phyloP scores from a whole-genome alignment of 1,140 invertebrate genomes.

The Plutomurus gul region DNA sequence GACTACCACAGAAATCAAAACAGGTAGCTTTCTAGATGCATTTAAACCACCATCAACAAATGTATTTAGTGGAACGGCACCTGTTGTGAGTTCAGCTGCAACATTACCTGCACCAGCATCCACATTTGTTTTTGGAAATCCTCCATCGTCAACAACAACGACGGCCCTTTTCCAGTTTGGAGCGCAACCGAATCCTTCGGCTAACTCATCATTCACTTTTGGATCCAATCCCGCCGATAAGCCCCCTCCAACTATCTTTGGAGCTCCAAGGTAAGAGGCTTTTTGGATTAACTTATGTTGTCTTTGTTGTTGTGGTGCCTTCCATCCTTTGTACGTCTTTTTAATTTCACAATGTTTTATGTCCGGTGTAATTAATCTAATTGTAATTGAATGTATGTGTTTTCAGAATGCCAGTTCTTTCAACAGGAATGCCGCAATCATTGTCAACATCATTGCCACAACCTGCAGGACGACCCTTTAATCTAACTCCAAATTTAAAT shows the following conservation, averaged over 20 bases:
- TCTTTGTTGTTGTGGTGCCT: no score
- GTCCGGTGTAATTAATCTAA: no score
- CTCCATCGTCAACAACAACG: neutral
- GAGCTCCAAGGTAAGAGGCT: neutral
- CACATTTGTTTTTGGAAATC: neutral
- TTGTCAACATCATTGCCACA: neutral
- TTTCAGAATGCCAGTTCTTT: neutral
- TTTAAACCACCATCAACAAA: neutral
- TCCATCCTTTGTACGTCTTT: no score
- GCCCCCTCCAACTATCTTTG: neutral
- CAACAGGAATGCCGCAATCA: neutral
- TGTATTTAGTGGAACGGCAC: neutral
- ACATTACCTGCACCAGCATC: neutral
- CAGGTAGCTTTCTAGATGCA: slow-evolving; percentile 30
- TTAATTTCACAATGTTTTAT: no score
- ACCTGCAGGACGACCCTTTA: neutral
- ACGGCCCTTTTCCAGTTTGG: neutral
- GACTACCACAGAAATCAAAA: slow-evolving; percentile 28
- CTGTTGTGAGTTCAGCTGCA: neutral
- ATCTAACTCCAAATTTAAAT: slow-evolving; percentile 9
- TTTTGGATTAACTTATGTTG: no score
- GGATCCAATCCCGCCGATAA: neutral
- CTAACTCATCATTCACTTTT: neutral
- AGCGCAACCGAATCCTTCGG: neutral
- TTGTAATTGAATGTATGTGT: no score